Percentiles rank a stretch among this genome's conserved stretches.
These are phyloP conservation scores for Xestia rhomboidea DNA, from an alignment of 2,888 invertebrate species.

Conservation along the genomic window DNA sequence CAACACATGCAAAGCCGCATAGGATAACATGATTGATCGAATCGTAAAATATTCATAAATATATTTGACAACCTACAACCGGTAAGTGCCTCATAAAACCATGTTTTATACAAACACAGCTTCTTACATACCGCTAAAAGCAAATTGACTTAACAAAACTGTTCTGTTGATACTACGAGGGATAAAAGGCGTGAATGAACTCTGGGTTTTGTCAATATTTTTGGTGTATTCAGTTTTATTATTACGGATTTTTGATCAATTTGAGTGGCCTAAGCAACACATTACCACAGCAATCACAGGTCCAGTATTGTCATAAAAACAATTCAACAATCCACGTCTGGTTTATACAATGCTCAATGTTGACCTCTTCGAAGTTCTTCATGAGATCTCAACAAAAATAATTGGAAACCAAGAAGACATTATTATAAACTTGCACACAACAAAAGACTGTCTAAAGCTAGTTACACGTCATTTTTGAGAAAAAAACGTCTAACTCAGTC, in stretches of 20 bases:
- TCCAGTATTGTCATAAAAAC: no score
- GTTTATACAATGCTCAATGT: no score
- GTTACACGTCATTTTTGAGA: no score
- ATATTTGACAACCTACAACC: slow-evolving; percentile 31
- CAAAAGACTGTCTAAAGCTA: no score
- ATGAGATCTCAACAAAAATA: no score
- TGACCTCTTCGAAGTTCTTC: no score
- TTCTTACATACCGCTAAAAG: slow-evolving; percentile 39
- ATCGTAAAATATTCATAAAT: slow-evolving; percentile 9
- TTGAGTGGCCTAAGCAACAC: not conserved
- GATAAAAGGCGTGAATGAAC: slow-evolving; percentile 39
- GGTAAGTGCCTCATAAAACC: slow-evolving; percentile 43
- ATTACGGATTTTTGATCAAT: not conserved
- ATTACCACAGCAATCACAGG: not conserved
- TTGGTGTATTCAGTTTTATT: not conserved
- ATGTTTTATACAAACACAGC: slow-evolving; percentile 35
- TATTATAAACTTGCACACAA: no score
- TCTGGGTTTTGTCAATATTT: slow-evolving; percentile 37
- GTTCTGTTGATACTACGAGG: slow-evolving; percentile 30
- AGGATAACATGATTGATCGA: slow-evolving; percentile 3
- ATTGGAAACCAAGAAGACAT: no score
- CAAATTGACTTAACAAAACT: slow-evolving; percentile 34
- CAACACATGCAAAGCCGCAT: not conserved
- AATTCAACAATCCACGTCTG: no score
- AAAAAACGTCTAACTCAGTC: no score